Evolutionary conservation across 2,888 invertebrate species (phyloP).

Genomic region (Limnephilus marmoratus): DNA sequence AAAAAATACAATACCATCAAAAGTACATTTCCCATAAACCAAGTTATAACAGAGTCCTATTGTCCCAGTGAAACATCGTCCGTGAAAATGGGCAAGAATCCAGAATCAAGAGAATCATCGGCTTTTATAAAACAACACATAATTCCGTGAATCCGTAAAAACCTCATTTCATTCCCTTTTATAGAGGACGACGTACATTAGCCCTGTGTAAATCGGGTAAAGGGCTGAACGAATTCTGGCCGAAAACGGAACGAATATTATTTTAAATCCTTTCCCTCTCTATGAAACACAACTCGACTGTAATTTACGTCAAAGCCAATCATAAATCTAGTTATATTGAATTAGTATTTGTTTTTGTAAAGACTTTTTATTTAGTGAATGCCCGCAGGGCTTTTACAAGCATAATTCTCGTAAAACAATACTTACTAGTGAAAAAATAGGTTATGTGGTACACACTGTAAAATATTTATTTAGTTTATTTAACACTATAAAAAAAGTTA

Average conservation of each 20-base stretch:
- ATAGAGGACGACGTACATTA: constrained; percentile 49
- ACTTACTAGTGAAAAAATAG: too few species aligned
- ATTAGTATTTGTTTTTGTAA: neutral
- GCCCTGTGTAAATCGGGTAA: constrained; percentile 41
- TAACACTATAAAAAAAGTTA: too few species aligned
- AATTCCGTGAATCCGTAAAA: constrained; percentile 51
- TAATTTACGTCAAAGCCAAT: neutral
- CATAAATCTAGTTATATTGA: neutral
- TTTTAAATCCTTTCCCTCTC: constrained; percentile 57
- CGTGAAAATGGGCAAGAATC: neutral
- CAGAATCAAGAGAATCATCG: neutral
- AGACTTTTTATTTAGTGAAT: too few species aligned
- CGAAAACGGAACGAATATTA: constrained; percentile 49
- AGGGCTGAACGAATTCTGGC: constrained; percentile 40
- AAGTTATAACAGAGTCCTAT: neutral
- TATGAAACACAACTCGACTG: neutral
- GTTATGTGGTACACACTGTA: too few species aligned
- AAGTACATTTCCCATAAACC: neutral
- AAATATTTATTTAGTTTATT: too few species aligned
- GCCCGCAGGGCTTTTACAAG: too few species aligned
- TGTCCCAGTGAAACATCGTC: neutral
- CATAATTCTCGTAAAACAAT: too few species aligned
- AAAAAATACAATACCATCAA: neutral
- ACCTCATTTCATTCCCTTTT: constrained; percentile 48
- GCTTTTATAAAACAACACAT: constrained; percentile 42